Evolutionary conservation across 2,888 invertebrate species (phyloP).

Genomic region (Conomelus anceps): DNA sequence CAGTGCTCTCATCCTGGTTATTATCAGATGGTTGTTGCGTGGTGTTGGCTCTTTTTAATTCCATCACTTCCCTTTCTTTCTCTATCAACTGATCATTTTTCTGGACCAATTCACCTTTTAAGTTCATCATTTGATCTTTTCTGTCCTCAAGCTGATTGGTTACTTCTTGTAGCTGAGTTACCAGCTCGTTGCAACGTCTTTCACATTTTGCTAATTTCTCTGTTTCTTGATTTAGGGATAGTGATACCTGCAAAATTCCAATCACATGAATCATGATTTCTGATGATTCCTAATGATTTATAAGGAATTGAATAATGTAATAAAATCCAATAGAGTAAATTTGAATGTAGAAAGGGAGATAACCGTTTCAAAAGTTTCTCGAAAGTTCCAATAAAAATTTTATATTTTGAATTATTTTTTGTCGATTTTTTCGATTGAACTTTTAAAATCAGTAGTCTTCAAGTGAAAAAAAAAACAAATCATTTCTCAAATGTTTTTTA

Average conservation of each 20-base stretch:
- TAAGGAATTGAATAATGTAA: too few species aligned
- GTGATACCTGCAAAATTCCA: not conserved
- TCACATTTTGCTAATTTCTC: conserved; percentile 11
- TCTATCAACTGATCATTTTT: conserved; percentile 26
- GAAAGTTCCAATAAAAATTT: too few species aligned
- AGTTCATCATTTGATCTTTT: conserved; percentile 3
- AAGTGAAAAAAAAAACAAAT: too few species aligned
- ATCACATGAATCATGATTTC: too few species aligned
- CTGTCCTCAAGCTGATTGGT: not conserved
- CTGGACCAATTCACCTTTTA: conserved; percentile 18
- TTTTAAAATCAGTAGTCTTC: too few species aligned
- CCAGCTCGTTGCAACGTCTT: conserved; percentile 9
- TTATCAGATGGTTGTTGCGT: conserved; percentile 18
- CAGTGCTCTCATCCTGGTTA: conserved; percentile 25
- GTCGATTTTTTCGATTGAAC: too few species aligned
- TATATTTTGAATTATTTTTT: too few species aligned
- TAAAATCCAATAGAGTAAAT: too few species aligned
- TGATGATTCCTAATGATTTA: too few species aligned
- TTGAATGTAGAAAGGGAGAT: too few species aligned
- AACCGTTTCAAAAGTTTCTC: too few species aligned
- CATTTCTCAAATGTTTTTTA: too few species aligned
- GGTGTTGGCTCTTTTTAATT: conserved; percentile 23
- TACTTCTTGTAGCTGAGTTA: not conserved
- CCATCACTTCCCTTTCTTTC: conserved; percentile 30
- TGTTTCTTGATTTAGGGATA: conserved; percentile 17